Evolutionary conservation across 92 coral and sea anemone genomes (phyloP), one percentile per base, ranked within the genome.

Genomic region (Pocillopora meandrina): DNA sequence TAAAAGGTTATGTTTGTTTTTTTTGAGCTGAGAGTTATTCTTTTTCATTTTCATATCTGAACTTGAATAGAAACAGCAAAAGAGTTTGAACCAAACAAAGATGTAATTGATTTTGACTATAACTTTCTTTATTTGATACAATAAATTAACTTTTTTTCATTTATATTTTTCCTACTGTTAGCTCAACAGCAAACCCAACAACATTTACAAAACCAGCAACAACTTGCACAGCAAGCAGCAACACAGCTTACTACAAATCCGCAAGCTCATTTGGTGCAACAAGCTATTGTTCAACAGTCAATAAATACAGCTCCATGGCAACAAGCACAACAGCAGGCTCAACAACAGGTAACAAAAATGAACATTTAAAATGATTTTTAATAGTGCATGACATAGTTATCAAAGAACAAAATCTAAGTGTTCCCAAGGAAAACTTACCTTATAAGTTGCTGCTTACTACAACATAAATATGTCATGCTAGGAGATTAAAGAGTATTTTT

Each of bases 231-330:
- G 57, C 92, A 91, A 58, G 74, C 74, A 19, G 84, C 80, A 34
- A 87, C 83, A 0, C 91, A 77, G 16, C 74, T 35, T 21, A 66
- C 81, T 20, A 65, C 92, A 34, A 88, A 89, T 77, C 87, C 98
- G 5, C 98, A 95, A 75, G 93, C 96, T 20, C 95, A 94, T n/a
- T 79, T 95, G 49, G 97, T 95, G 15, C 98, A 96, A 31, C 98
- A 96, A 81, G 98, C 98, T 47, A 92, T 94, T 79, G 98, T 96
- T 64, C 98, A 96, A 65, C 98, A 96, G 88, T 96, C 99, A 75
- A 96, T 96, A 90, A 95, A 96, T 83, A 92, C 99, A 83, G 99
- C 99, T 60, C 99, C 99, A 87, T 96, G 99, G 99, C 99, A 96
- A 84, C 99, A 93, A 70, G 89, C 96, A 26, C 96, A 93, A 62